Conservation (phyloP, 2,113 vertebrate species). For the Mola mola region DNA sequence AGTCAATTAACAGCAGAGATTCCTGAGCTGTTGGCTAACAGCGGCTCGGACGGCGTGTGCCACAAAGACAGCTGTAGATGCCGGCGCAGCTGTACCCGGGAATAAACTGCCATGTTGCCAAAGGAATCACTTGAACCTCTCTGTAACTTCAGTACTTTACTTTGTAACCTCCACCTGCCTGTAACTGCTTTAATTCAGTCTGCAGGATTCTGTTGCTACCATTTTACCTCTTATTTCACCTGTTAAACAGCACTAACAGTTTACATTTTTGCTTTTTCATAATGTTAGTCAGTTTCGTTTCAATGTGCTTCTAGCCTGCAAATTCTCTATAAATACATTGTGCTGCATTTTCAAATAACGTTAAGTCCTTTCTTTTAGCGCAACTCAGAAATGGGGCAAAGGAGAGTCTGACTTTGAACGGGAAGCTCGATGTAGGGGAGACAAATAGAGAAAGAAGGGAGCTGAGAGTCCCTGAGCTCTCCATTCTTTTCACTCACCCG, state of each 20-base stretch:
- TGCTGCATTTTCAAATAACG: no score
- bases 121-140: no score
- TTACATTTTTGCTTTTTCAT: no score
- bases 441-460: constrained; percentile 28
- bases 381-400: neutral
- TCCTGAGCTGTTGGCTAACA: constrained; percentile 14
- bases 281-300: neutral
- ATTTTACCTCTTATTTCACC: neutral
- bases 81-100: no score
- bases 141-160: neutral
- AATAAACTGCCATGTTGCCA: no score
- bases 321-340: neutral
- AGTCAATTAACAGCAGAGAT: constrained; percentile 11
- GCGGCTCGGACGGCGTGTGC: neutral
- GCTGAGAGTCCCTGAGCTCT: constrained; percentile 33
- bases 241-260: no score
- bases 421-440: constrained; percentile 16
- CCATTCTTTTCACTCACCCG: constrained; percentile 87
- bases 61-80: no score
- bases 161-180: neutral
- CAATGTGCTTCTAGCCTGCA: neutral
- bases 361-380: no score
- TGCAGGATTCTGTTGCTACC: neutral
- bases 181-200: neutral
- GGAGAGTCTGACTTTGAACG: neutral